Evolutionary conservation across 1,140 invertebrate genomes (phyloP).

Genomic region (Heliconius congener): DNA sequence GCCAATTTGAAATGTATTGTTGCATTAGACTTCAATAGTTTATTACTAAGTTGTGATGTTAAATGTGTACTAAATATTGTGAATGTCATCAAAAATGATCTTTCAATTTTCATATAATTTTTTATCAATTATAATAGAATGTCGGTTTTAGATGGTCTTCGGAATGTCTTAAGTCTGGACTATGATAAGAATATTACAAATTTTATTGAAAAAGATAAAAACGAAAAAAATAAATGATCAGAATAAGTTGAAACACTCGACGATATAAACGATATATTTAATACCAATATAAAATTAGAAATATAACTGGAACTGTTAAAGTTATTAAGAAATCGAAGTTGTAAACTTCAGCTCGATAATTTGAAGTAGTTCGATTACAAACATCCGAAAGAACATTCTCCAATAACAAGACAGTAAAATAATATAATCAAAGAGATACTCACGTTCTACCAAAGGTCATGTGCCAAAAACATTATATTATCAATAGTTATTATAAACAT

Average conservation of each 20-base stretch:
- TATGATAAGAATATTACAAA: no score
- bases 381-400: conserved; percentile 1
- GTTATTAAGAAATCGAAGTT: neutral
- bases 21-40: neutral
- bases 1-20: neutral
- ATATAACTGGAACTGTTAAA: neutral
- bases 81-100: no score
- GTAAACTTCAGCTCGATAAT: neutral
- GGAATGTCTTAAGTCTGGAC: no score
- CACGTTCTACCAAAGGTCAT: conserved; percentile 34
- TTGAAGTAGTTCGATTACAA: neutral
- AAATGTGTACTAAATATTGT: neutral
- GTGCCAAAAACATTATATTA: conserved; percentile 36
- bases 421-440: conserved; percentile 22
- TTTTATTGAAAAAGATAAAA: no score
- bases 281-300: neutral
- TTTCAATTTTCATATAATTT: no score
- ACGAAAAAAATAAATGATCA: no score
- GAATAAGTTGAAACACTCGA: no score
- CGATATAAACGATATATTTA: no score
- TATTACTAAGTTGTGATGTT: neutral
- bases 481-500: conserved; percentile 32
- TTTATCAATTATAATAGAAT: no score
- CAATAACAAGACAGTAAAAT: conserved; percentile 13
- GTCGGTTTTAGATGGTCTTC: no score